These are phyloP conservation scores for Leucophora obtusa DNA, from an alignment of 2,888 invertebrate species.

Conservation along the genomic window DNA sequence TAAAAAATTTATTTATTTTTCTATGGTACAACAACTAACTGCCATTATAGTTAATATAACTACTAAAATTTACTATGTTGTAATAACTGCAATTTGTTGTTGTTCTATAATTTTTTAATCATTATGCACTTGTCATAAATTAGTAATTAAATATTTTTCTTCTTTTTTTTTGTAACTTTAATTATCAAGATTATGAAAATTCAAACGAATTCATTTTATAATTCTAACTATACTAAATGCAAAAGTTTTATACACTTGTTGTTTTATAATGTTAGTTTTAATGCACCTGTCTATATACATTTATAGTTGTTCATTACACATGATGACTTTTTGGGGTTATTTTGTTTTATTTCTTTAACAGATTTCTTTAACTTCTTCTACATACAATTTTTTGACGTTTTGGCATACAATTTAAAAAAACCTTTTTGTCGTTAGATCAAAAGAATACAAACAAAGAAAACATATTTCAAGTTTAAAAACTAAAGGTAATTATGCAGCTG, in stretches of 20 bases:
- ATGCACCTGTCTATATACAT: background rate
- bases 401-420: slow-evolving; percentile 21
- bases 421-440: background rate
- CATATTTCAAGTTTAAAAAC: background rate
- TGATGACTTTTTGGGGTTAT: slow-evolving; percentile 63
- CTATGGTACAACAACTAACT: no score
- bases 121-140: no score
- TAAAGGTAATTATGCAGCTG: slow-evolving; percentile 21
- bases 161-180: background rate
- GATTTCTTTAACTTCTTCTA: background rate
- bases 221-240: background rate
- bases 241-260: background rate
- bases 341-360: slow-evolving; percentile 38
- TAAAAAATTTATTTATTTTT: no score
- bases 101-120: no score
- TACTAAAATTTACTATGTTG: no score
- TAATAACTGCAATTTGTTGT: no score
- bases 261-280: background rate
- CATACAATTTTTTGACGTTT: background rate
- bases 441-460: slow-evolving; percentile 3
- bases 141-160: background rate
- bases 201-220: background rate
- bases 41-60: no score
- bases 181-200: background rate
- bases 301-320: slow-evolving; percentile 43